Conservation (phyloP, 2,797 vertebrate genomes). For the Gambelia wislizenii region DNA sequence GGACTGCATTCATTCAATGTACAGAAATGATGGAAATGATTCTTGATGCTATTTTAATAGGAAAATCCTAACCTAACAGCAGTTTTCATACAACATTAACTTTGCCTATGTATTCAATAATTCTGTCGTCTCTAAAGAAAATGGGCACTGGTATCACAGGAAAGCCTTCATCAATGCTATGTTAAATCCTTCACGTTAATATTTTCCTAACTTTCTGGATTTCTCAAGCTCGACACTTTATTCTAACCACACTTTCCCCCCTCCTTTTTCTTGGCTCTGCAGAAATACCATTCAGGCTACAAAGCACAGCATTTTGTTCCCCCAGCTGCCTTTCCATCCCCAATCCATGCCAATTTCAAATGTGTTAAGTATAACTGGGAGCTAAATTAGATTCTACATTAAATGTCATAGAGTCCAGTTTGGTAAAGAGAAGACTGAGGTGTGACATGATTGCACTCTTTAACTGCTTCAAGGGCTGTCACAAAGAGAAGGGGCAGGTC, state of each 20-base stretch:
- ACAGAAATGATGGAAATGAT: conserved; percentile 34
- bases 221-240: conserved; percentile 19
- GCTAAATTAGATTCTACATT: not conserved
- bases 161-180: conserved; percentile 42
- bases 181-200: conserved; percentile 21
- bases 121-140: conserved; percentile 43
- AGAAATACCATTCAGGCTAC: conserved; percentile 3
- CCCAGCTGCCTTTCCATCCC: too few species aligned
- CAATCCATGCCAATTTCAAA: not conserved
- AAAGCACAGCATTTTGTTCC: not conserved
- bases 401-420: not conserved
- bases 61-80: conserved; percentile 56
- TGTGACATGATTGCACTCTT: too few species aligned
- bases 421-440: too few species aligned
- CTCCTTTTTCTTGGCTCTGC: not conserved
- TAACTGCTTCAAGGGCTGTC: too few species aligned
- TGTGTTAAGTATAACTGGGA: not conserved
- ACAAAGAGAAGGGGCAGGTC: too few species aligned
- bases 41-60: conserved; percentile 50
- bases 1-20: conserved; percentile 19
- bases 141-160: conserved; percentile 17
- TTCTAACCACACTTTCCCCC: not conserved
- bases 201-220: conserved; percentile 25
- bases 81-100: conserved; percentile 54
- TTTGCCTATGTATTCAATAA: conserved; percentile 50